These are phyloP conservation scores for Cephus rjabovi DNA, from an alignment of 2,888 invertebrate genomes.

Conservation along the genomic window DNA sequence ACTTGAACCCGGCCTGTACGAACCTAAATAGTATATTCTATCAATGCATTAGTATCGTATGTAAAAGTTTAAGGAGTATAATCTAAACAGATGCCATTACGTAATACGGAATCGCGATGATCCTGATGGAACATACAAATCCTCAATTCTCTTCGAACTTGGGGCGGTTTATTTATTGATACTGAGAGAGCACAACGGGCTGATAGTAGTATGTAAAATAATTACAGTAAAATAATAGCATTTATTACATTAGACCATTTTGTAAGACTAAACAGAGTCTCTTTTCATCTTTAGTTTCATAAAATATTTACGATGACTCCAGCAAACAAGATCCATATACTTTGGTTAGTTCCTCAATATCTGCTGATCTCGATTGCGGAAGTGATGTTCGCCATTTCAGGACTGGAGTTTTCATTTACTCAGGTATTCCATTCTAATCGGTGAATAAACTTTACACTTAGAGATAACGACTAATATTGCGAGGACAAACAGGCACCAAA, in stretches of 20 bases:
- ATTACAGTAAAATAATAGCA: neutral
- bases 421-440: constrained; percentile 68
- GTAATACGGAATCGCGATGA: constrained; percentile 24
- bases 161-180: constrained; percentile 73
- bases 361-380: constrained; percentile 83
- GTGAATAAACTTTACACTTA: neutral
- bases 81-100: constrained; percentile 27
- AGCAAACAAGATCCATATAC: constrained; percentile 76
- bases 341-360: constrained; percentile 85
- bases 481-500: constrained; percentile 74
- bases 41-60: neutral
- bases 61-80: neutral
- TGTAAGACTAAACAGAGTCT: neutral
- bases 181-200: constrained; percentile 57
- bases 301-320: constrained; percentile 73
- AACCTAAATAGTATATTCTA: neutral
- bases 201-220: constrained; percentile 61
- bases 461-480: neutral
- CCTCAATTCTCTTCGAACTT: constrained; percentile 32
- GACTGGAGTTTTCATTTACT: constrained; percentile 85
- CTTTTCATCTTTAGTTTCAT: constrained; percentile 61
- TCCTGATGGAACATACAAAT: constrained; percentile 18
- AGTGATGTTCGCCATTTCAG: constrained; percentile 86
- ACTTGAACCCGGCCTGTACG: constrained; percentile 71
- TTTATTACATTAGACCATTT: constrained; percentile 1